phyloP scores from a whole-genome alignment of 2,113 vertebrate genomes.

The Anoplopoma fimbria region DNA sequence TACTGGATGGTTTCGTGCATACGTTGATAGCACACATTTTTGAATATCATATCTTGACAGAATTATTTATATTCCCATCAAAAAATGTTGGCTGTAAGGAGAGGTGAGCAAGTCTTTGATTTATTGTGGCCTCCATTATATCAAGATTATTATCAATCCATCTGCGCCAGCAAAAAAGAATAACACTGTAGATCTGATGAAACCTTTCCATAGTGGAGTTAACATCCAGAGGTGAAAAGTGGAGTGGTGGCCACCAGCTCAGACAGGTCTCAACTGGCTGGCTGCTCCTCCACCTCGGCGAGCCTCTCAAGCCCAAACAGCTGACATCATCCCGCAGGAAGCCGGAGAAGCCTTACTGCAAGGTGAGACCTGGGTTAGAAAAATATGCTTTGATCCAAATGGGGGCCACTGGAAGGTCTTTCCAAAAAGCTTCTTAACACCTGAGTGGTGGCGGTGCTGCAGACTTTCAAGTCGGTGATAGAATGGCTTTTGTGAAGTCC shows the following conservation, averaged over 20 bases:
- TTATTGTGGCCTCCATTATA: background rate
- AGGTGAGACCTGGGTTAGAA: constrained; percentile 63
- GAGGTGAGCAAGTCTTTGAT: background rate
- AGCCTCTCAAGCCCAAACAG: constrained; percentile 62
- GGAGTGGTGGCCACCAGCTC: constrained; percentile 34
- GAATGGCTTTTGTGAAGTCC: background rate
- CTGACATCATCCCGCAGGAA: constrained; percentile 70
- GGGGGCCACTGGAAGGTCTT: constrained; percentile 15
- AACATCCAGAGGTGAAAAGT: constrained; percentile 19
- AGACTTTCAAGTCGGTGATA: background rate
- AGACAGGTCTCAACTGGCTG: constrained; percentile 67
- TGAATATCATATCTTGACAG: background rate
- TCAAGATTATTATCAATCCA: background rate
- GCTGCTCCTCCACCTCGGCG: constrained; percentile 48
- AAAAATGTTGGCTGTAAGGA: background rate
- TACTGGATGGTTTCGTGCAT: background rate
- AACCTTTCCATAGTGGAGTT: background rate
- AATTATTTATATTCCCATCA: background rate
- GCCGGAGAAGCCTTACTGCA: constrained; percentile 50
- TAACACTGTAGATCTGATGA: background rate
- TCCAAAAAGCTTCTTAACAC: constrained; percentile 13
- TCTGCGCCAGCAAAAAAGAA: background rate
- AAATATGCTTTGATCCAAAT: constrained; percentile 67
- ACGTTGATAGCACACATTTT: background rate
- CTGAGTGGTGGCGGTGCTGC: background rate